Evolutionary conservation across 2,797 vertebrate genomes (phyloP).

Genomic region (Helarctos malayanus): DNA sequence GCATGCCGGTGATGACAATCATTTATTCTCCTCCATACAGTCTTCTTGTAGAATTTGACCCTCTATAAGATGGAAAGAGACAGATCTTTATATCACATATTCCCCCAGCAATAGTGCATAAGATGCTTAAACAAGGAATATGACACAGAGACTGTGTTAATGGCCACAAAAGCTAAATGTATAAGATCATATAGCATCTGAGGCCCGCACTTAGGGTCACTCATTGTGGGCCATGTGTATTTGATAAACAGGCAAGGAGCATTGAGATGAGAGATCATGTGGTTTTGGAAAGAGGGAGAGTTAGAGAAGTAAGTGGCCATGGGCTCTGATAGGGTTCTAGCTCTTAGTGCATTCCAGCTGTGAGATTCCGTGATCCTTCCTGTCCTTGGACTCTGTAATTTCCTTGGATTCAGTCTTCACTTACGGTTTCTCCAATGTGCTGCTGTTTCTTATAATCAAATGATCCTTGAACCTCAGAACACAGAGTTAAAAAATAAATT

Average conservation of each 20-base stretch:
- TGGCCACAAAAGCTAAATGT: slow-evolving; percentile 2
- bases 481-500: slow-evolving; percentile 50
- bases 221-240: not conserved
- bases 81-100: not conserved
- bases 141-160: not conserved
- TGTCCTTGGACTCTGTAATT: not conserved
- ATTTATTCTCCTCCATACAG: slow-evolving; percentile 33
- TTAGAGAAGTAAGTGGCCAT: not conserved
- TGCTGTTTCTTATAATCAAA: slow-evolving; percentile 35
- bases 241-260: not conserved
- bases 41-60: not conserved
- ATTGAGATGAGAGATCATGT: not conserved
- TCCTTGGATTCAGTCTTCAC: not conserved
- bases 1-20: not conserved
- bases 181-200: not conserved
- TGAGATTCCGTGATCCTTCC: not conserved
- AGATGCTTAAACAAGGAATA: slow-evolving; percentile 24
- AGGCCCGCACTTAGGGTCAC: not conserved
- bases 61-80: not conserved
- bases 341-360: not conserved
- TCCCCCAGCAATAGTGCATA: not conserved
- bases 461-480: not conserved
- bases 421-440: not conserved
- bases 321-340: not conserved
- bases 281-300: slow-evolving; percentile 4